These are phyloP conservation scores for Ceratosolen solmsi DNA, from an alignment of 1,140 invertebrate species.

Conservation along the genomic window DNA sequence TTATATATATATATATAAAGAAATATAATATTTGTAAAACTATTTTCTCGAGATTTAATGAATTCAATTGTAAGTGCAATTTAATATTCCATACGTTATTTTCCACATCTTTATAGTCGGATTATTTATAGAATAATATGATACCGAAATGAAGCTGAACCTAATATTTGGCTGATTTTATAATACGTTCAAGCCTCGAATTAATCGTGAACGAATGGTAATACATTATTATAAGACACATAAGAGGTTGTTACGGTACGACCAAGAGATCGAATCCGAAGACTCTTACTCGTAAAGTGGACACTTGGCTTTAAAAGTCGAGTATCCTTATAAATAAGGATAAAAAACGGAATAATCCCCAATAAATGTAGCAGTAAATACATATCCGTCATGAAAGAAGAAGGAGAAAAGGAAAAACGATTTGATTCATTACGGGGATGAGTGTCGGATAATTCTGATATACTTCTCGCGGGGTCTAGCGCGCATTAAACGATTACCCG, in stretches of 20 bases:
- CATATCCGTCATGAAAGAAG: not conserved
- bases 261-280: not conserved
- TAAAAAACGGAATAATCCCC: not conserved
- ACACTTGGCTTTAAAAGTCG: not conserved
- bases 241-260: not conserved
- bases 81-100: not conserved
- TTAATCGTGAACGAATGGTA: not conserved
- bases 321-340: not conserved
- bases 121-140: too few species aligned
- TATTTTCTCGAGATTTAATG: not conserved
- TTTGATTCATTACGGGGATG: not conserved
- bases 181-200: not conserved
- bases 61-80: not conserved
- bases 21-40: too few species aligned
- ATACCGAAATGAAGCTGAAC: too few species aligned
- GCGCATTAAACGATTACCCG: constrained; percentile 22
- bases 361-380: not conserved
- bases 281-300: not conserved
- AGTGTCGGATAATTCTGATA: not conserved
- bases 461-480: not conserved
- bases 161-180: too few species aligned
- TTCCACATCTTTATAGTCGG: too few species aligned
- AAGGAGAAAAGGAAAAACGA: not conserved
- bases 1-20: too few species aligned
- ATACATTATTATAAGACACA: not conserved